Percentiles rank a stretch among this genome's conserved stretches.
phyloP scores from a whole-genome alignment of 2,113 vertebrate species.

The Terrapene triunguis region DNA sequence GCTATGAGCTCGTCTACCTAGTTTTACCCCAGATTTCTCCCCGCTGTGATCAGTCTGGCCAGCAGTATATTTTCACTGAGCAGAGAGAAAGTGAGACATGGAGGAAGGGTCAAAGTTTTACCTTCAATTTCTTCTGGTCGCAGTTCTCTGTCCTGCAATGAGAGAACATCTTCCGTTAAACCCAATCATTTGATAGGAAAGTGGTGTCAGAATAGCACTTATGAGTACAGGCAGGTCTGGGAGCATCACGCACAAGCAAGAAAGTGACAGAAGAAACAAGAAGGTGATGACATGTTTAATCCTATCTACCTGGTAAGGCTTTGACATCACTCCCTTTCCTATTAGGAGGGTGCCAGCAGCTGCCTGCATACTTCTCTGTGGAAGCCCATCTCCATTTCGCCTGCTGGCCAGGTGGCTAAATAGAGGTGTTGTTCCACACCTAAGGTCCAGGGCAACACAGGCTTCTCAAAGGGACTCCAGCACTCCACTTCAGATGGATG shows the following conservation, averaged over 20 bases:
- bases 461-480: background rate
- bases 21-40: background rate
- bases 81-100: conserved; percentile 13
- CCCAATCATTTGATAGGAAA: background rate
- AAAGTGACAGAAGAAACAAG: conserved; percentile 71
- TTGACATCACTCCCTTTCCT: conserved; percentile 6
- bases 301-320: conserved; percentile 45
- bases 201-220: background rate
- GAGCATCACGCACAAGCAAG: conserved; percentile 15
- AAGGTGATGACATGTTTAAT: conserved; percentile 78
- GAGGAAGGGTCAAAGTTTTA: conserved; percentile 67
- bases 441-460: background rate
- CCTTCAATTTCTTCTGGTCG: conserved; percentile 98
- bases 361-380: background rate
- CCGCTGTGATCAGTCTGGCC: background rate
- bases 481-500: background rate
- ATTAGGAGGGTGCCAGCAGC: background rate
- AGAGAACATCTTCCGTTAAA: conserved; percentile 63
- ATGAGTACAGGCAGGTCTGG: conserved; percentile 17
- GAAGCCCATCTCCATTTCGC: conserved; percentile 11
- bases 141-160: conserved; percentile 92
- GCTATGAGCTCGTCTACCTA: background rate
- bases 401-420: background rate
- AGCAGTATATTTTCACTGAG: background rate
- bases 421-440: background rate